Base-by-base conservation (phyloP, 2,888 invertebrate species). In the Aleiodes testaceus region DNA sequence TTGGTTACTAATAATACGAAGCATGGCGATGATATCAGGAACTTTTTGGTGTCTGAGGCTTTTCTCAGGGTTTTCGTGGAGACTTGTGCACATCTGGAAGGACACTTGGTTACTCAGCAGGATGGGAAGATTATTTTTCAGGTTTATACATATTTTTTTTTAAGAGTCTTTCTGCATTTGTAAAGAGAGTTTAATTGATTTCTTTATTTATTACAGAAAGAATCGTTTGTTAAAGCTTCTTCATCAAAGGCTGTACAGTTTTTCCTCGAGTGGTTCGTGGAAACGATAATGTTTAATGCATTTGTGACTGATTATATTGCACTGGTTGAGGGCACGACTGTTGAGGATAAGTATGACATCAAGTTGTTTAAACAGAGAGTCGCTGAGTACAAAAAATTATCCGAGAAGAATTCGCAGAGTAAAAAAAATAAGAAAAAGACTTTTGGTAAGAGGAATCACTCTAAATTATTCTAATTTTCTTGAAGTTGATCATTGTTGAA, bases 261-360 rank as follows among this genome's bases (percentile, higher is more conserved):
- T 79, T 95, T 96, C 86, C 88, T 96, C 0, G 94, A 95, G 77
- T 96, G 95, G 95, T 96, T 96, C 87, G 92, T 93, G 0, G 95
- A 96, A 84, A 95, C 95, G 0, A 93, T 95, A 1, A 95, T 96
- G 94, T 96, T 96, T 86, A 91, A 92, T 74, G 91, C 92, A 64
- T 95, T 94, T 85, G 89, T 93, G 66, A 91, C 92, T 77, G 89
- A 90, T 72, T 81, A 73, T 66, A 77, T 79, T 74, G 74, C 66
- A 14, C 72, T 72, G 36, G 53, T 75, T 45, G 77, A 78, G 72
- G 74, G 84, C 18, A 67, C 87, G 36, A 78, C 80, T 30, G 69
- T 74, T 50, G 77, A 76, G 53, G 74, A 79, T 11, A 65, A 69
- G 20, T 74, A 76, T 61, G 68, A 77, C 53, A 69, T 77, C 55